Percentiles rank a stretch among this genome's conserved stretches.
Conservation (phyloP, 2,888 invertebrate genomes). For the Platycheirus albimanus region DNA sequence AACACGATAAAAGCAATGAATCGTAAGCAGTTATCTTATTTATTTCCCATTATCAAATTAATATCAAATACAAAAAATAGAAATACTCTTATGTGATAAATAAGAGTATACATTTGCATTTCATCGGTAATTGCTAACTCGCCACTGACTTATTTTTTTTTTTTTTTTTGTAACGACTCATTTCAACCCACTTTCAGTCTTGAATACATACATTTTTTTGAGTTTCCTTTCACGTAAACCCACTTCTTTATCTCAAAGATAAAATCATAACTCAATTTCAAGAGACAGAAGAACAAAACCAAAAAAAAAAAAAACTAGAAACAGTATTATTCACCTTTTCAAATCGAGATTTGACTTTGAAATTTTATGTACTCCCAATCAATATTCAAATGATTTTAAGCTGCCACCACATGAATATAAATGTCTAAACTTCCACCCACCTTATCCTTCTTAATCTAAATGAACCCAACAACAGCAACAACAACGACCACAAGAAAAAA, state of each 20-base stretch:
- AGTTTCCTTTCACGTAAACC: slow-evolving; percentile 68
- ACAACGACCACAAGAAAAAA: slow-evolving; percentile 39
- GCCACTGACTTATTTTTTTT: slow-evolving; percentile 46
- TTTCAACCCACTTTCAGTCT: slow-evolving; percentile 65
- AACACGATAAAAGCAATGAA: too few relatives aligned
- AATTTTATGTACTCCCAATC: slow-evolving; percentile 47
- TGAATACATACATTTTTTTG: slow-evolving; percentile 2
- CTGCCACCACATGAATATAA: slow-evolving; percentile 51
- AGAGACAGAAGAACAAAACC: slow-evolving; percentile 41
- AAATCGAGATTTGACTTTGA: slow-evolving; percentile 62
- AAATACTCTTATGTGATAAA: background rate
- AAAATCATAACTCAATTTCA: slow-evolving; percentile 49
- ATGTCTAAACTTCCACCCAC: slow-evolving; percentile 50
- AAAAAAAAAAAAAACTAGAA: slow-evolving; percentile 25
- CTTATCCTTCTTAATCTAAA: slow-evolving; percentile 19
- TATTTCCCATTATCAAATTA: too few relatives aligned
- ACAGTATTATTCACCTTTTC: slow-evolving; percentile 49
- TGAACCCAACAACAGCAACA: background rate
- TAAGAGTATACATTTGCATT: slow-evolving; percentile 52
- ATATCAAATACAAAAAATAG: too few relatives aligned
- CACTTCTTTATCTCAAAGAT: slow-evolving; percentile 64
- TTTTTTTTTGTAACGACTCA: slow-evolving; percentile 53
- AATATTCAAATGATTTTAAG: slow-evolving; percentile 62
- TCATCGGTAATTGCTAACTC: slow-evolving; percentile 65
- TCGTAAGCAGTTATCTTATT: too few relatives aligned